These are phyloP conservation scores for Copidosoma floridanum DNA, from an alignment of 1,140 invertebrate species.

Conservation along the genomic window DNA sequence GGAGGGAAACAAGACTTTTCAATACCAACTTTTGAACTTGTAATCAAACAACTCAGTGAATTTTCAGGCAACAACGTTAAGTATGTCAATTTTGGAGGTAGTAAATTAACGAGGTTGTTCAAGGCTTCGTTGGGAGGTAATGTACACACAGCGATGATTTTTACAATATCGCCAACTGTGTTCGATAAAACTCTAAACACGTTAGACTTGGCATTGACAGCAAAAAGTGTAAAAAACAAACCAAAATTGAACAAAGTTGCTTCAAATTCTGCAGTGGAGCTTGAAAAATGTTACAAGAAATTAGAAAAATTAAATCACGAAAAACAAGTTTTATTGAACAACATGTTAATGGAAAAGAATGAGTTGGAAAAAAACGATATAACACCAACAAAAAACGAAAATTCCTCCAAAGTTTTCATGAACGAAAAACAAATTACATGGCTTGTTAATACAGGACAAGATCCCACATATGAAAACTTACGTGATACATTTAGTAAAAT, in stretches of 20 bases:
- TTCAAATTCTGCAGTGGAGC: too few relatives aligned
- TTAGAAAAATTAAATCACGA: too few relatives aligned
- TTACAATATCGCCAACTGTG: conserved; percentile 67
- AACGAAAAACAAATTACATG: too few relatives aligned
- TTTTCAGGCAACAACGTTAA: conserved; percentile 39
- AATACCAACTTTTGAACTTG: conserved; percentile 33
- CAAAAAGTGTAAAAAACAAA: conserved; percentile 63
- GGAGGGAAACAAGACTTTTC: conserved; percentile 73
- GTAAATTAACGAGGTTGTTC: conserved; percentile 75
- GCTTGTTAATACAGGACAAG: too few relatives aligned
- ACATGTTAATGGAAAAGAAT: too few relatives aligned
- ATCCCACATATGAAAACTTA: too few relatives aligned
- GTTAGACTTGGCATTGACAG: conserved; percentile 61
- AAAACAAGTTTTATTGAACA: too few relatives aligned
- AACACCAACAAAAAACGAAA: too few relatives aligned
- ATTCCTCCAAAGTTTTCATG: too few relatives aligned
- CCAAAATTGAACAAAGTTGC: conserved; percentile 69
- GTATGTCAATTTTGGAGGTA: conserved; percentile 71
- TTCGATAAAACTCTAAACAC: conserved; percentile 70
- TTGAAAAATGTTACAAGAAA: too few relatives aligned
- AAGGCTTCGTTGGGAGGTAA: conserved; percentile 79
- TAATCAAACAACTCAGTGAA: conserved; percentile 39
- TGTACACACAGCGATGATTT: conserved; percentile 76
- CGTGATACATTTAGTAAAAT: too few relatives aligned
- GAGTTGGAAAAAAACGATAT: too few relatives aligned